Evolutionary conservation across 2,888 invertebrate species (phyloP).

Genomic region (Agrotis segetum): DNA sequence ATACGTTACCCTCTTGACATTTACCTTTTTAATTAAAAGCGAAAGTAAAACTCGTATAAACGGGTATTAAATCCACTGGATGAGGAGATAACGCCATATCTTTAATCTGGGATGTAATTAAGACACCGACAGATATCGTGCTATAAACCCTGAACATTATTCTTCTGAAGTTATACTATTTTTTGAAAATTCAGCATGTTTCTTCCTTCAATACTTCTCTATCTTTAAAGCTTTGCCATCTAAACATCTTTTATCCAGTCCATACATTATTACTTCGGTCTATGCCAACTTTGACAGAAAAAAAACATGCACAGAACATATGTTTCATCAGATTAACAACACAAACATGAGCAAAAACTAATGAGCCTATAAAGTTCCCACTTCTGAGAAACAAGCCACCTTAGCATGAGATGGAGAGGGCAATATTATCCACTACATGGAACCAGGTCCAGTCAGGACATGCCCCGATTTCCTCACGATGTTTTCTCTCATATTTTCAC

Average conservation of each 20-base stretch:
- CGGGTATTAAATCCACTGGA: slow-evolving; percentile 15
- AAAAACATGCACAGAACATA: background rate
- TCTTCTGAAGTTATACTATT: too few species aligned
- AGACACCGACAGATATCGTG: slow-evolving; percentile 3
- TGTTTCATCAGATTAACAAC: too few species aligned
- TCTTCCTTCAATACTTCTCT: too few species aligned
- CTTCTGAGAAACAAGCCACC: background rate
- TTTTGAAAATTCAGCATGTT: too few species aligned
- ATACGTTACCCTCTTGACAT: slow-evolving; percentile 31
- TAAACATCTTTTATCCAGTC: too few species aligned
- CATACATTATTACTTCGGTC: too few species aligned
- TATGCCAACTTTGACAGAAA: too few species aligned
- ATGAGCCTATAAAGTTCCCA: background rate
- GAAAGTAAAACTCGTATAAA: slow-evolving; percentile 30
- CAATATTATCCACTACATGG: too few species aligned
- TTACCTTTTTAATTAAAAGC: slow-evolving; percentile 41
- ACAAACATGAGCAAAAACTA: too few species aligned
- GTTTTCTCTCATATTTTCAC: background rate
- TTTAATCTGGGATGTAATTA: slow-evolving; percentile 32
- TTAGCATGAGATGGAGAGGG: background rate
- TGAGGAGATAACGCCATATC: slow-evolving; percentile 30
- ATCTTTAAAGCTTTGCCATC: too few species aligned
- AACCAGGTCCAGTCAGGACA: too few species aligned
- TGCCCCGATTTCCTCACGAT: background rate
- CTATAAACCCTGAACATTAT: slow-evolving; percentile 9